Base-by-base conservation (phyloP, 2,888 invertebrate genomes). In the Harpagoxenus sublaevis region DNA sequence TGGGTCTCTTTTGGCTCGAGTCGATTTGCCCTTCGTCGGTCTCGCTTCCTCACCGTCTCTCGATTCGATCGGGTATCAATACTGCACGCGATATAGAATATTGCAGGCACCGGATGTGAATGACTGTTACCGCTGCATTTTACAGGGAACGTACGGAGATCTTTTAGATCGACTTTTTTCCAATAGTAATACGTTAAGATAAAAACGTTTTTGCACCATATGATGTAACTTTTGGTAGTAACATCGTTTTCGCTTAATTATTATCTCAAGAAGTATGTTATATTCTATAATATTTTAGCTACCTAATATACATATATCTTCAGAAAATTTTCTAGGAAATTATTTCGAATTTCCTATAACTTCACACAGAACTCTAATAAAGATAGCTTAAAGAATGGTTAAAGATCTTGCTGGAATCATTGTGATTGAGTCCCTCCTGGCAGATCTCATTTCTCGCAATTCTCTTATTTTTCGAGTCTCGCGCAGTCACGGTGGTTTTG, bases 401-500 rank as follows among this genome's bases (percentile, higher is more conserved):
- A n/a, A 68, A n/a, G 5, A 68, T 55, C 12, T n/a, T 9, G 35
- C 39, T 39, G 9, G 42, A 78, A 45, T 48, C 12, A 4, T 35
- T 31, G 31, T 23, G 9, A 39, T 28, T 9, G 48, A 39, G 12
- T 60, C 9, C 18, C 45, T n/a, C 35, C 3, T 12, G 8, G 48
- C 71, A 28, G 48, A 31, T n/a, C n/a, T 53, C 18, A 35, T 39
- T 65, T 65, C 55, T 65, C 55, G 51, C 28, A 31, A 23, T 23
- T 53, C 48, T 73, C 12, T 73, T 55, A 35, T 73, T 81, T 81
- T 18, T 66, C 35, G 42, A 6, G 42, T 39, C 45, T 62, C 62
- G 18, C 35, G 28, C 28, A 63, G 78, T 77, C 63, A 79, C 77
- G 57, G 28, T 23, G 48, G 18, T 79, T 71, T 71, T 70, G 57